These are phyloP conservation scores for Macrobrachium nipponense DNA, from an alignment of 1,140 invertebrate genomes.

Conservation along the genomic window DNA sequence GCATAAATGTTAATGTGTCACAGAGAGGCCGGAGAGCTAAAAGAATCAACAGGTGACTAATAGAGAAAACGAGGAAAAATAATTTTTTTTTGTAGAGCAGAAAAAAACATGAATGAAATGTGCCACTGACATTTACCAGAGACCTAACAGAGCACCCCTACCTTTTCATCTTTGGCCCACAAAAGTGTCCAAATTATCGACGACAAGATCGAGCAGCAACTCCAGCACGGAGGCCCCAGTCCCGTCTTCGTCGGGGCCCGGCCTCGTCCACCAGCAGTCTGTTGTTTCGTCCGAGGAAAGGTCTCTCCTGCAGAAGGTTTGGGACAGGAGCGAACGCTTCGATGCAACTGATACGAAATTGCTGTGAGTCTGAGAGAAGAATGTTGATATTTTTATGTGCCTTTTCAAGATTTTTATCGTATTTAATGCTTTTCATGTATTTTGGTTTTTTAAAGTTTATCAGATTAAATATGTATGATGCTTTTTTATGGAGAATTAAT, in stretches of 20 bases:
- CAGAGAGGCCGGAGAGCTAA: too few relatives aligned
- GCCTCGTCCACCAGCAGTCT: conserved; percentile 47
- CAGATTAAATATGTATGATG: too few relatives aligned
- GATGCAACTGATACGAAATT: conserved; percentile 49
- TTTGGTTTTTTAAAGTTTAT: too few relatives aligned
- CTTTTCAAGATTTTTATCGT: too few relatives aligned
- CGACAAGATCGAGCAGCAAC: conserved; percentile 54
- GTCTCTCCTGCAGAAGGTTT: conserved; percentile 63
- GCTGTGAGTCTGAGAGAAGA: conserved; percentile 53
- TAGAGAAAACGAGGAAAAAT: too few relatives aligned
- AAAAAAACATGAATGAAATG: neutral
- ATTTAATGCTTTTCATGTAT: too few relatives aligned
- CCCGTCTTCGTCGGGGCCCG: conserved; percentile 42
- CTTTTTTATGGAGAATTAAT: too few relatives aligned
- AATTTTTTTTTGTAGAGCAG: neutral
- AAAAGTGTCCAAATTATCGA: conserved; percentile 65
- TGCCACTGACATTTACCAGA: too few relatives aligned
- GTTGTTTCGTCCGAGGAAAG: conserved; percentile 62
- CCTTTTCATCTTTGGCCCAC: neutral
- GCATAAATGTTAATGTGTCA: too few relatives aligned
- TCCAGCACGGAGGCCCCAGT: conserved; percentile 68
- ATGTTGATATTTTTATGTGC: neutral
- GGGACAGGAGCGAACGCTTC: conserved; percentile 54
- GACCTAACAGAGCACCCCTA: too few relatives aligned
- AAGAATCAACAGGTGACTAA: too few relatives aligned